Percentiles rank a stretch among this genome's conserved stretches.
These are phyloP conservation scores for Colostygia pectinataria DNA, from an alignment of 2,888 invertebrate genomes.

Conservation along the genomic window DNA sequence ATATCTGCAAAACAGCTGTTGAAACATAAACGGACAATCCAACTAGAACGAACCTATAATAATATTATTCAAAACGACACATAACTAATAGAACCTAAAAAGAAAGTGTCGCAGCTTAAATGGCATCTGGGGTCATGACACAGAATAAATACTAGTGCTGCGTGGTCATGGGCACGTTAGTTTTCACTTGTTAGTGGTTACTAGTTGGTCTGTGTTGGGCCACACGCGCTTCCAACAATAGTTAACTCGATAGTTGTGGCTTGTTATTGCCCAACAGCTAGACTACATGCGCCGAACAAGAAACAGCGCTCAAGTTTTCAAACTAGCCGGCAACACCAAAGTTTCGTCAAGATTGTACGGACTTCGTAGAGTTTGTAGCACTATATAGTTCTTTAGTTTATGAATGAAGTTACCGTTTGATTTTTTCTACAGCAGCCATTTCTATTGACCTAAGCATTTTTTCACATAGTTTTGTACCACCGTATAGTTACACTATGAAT, in stretches of 20 bases:
- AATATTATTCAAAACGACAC: slow-evolving; percentile 1
- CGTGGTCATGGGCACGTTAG: slow-evolving; percentile 46
- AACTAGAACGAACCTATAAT: too few species aligned
- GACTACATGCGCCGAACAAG: slow-evolving; percentile 28
- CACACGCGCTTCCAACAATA: slow-evolving; percentile 28
- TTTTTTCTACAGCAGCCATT: background rate
- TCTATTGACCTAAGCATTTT: too few species aligned
- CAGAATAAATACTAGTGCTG: slow-evolving; percentile 13
- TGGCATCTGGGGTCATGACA: slow-evolving; percentile 49
- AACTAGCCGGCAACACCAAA: slow-evolving; percentile 32
- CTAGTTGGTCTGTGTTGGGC: slow-evolving; percentile 32
- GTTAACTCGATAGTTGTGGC: slow-evolving; percentile 33
- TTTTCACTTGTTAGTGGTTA: slow-evolving; percentile 52
- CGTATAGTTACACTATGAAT: background rate
- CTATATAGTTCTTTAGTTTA: slow-evolving; percentile 13
- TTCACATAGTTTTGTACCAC: background rate
- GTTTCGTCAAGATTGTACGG: slow-evolving; percentile 42
- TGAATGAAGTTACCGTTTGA: slow-evolving; percentile 3
- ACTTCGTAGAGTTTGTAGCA: slow-evolving; percentile 53
- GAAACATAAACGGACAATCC: too few species aligned
- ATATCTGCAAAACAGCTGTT: too few species aligned
- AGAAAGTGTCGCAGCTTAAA: slow-evolving; percentile 41
- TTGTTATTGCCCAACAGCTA: slow-evolving; percentile 31
- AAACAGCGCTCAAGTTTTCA: slow-evolving; percentile 34
- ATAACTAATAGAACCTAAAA: slow-evolving; percentile 23